Evolutionary conservation across 2,888 invertebrate species (phyloP).

Genomic region (Asteroscopus sphinx): DNA sequence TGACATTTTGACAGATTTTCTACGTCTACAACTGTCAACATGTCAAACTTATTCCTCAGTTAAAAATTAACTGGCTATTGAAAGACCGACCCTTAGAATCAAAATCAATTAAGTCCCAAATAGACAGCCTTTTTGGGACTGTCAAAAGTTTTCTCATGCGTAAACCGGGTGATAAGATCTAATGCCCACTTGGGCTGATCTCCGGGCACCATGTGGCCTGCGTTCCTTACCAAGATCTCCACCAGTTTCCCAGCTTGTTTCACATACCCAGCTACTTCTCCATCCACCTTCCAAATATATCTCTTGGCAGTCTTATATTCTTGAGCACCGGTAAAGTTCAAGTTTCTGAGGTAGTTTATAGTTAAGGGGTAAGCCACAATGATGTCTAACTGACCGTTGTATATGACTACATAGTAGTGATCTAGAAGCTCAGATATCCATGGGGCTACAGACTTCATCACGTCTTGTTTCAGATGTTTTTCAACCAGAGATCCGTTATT

Average conservation of each 20-base stretch:
- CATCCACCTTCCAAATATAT: conserved; percentile 92
- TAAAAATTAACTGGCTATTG: no score
- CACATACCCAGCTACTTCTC: conserved; percentile 93
- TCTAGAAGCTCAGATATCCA: conserved; percentile 92
- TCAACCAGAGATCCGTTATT: conserved; percentile 92
- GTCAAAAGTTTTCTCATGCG: conserved; percentile 86
- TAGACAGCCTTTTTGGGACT: conserved; percentile 48
- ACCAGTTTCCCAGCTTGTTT: conserved; percentile 93
- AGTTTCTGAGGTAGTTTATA: conserved; percentile 92
- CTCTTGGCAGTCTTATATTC: conserved; percentile 92
- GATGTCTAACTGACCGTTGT: conserved; percentile 97
- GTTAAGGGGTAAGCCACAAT: conserved; percentile 97
- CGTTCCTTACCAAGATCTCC: conserved; percentile 93
- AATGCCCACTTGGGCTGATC: conserved; percentile 95
- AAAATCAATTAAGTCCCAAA: conserved; percentile 38
- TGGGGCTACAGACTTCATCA: conserved; percentile 94
- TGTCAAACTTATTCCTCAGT: no score
- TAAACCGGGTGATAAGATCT: conserved; percentile 93
- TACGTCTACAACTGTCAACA: no score
- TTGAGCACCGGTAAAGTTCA: conserved; percentile 92
- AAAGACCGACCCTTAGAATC: no score
- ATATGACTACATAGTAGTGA: conserved; percentile 93
- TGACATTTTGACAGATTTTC: no score
- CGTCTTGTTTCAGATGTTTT: conserved; percentile 92
- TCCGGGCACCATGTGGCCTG: conserved; percentile 95